phyloP scores from a whole-genome alignment of 2,113 vertebrate genomes.

The Tretioscincus oriximinensis region DNA sequence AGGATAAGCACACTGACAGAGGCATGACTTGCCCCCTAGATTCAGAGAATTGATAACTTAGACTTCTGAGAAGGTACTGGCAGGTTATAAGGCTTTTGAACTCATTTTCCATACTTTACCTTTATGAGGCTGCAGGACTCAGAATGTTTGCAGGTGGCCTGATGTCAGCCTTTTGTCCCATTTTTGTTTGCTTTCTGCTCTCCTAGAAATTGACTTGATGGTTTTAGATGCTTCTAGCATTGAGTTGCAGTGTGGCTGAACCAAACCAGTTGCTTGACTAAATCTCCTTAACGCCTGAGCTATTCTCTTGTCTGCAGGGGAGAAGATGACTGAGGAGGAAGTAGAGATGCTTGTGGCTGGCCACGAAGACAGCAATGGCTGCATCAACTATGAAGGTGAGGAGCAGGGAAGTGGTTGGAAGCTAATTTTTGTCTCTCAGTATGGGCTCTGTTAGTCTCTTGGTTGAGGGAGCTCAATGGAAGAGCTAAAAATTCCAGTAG shows the following conservation, averaged over 20 bases:
- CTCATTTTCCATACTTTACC: neutral
- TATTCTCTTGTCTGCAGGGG: constrained; percentile 69
- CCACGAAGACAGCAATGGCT: constrained; percentile 93
- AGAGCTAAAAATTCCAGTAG: neutral
- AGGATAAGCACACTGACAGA: no score
- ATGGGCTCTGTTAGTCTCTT: neutral
- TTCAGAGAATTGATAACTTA: neutral
- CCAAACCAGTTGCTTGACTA: neutral
- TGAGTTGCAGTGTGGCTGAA: neutral
- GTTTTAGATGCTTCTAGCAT: neutral
- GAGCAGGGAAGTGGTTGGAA: no score
- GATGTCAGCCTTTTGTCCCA: no score
- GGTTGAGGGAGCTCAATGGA: no score
- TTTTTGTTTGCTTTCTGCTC: no score
- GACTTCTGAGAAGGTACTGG: neutral
- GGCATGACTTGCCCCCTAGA: no score
- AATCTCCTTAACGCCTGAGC: neutral
- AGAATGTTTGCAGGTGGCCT: no score
- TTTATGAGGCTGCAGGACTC: no score
- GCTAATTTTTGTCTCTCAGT: neutral
- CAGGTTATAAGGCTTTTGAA: neutral
- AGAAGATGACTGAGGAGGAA: constrained; percentile 94
- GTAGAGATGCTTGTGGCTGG: constrained; percentile 89
- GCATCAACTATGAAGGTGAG: constrained; percentile 95
- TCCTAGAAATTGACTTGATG: neutral